These are phyloP conservation scores for Spondyliosoma cantharus DNA, from an alignment of 2,797 vertebrate genomes.

Conservation along the genomic window DNA sequence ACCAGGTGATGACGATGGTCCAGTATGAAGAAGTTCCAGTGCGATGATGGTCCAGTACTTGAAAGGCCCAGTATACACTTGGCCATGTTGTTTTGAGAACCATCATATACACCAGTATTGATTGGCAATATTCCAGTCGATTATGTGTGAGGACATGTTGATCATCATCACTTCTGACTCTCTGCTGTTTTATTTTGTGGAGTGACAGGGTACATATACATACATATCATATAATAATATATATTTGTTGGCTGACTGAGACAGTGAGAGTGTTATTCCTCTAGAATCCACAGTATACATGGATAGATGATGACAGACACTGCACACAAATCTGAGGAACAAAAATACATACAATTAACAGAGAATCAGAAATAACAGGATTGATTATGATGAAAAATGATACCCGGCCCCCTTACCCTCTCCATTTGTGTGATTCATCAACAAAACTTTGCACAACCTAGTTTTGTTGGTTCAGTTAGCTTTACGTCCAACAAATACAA, in stretches of 20 bases:
- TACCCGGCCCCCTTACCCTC: too few relatives aligned
- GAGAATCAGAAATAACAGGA: too few relatives aligned
- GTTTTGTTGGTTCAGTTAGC: neutral
- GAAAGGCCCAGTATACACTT: too few relatives aligned
- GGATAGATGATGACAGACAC: neutral
- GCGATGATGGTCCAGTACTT: too few relatives aligned
- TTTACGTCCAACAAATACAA: constrained; percentile 14
- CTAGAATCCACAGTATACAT: neutral
- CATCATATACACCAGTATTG: too few relatives aligned
- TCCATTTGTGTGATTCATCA: neutral
- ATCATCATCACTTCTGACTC: neutral
- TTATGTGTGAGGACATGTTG: too few relatives aligned
- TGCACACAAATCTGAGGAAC: neutral
- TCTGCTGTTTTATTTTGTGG: neutral
- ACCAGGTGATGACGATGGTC: too few relatives aligned
- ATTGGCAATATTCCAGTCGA: too few relatives aligned
- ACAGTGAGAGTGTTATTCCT: neutral
- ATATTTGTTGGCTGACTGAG: neutral
- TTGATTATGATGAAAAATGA: too few relatives aligned
- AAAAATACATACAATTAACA: neutral
- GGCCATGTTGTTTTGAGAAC: too few relatives aligned
- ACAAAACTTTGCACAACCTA: neutral
- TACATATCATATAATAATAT: neutral
- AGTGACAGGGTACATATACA: too few relatives aligned
- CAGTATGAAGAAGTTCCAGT: too few relatives aligned